Evolutionary conservation across 2,797 vertebrate species (phyloP).

Genomic region (Hirundo rustica): DNA sequence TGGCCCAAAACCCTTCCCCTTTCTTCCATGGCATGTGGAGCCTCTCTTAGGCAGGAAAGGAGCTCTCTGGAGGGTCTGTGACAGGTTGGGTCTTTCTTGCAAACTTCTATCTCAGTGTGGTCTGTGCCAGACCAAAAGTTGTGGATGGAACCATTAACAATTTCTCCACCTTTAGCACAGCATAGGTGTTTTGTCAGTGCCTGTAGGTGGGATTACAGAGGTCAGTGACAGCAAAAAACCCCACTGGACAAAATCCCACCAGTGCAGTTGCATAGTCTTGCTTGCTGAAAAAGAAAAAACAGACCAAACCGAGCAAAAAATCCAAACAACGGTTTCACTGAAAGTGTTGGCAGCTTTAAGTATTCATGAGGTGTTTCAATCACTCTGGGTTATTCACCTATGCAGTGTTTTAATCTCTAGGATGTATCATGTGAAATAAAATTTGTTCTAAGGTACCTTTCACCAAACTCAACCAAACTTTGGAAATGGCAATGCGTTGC

Average conservation of each 20-base stretch:
- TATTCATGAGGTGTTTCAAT: background rate
- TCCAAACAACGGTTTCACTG: background rate
- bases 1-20: background rate
- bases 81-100: background rate
- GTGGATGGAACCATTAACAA: fast-evolving
- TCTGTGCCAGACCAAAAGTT: background rate
- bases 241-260: background rate
- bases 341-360: background rate
- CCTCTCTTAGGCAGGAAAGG: background rate
- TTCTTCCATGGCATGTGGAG: background rate
- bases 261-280: background rate
- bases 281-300: background rate
- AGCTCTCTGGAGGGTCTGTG: background rate
- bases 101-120: background rate
- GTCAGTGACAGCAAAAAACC: background rate
- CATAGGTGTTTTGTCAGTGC: background rate
- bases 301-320: background rate
- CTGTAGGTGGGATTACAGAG: background rate
- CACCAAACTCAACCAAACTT: background rate
- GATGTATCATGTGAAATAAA: background rate
- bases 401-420: background rate
- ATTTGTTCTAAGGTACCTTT: background rate
- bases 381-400: background rate
- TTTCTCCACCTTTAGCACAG: background rate
- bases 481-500: background rate